A percentile compares a stretch with the other conserved stretches of the same genome.
These are phyloP conservation scores for Drepanosiphum platanoidis DNA, from an alignment of 2,888 invertebrate species.

Conservation along the genomic window DNA sequence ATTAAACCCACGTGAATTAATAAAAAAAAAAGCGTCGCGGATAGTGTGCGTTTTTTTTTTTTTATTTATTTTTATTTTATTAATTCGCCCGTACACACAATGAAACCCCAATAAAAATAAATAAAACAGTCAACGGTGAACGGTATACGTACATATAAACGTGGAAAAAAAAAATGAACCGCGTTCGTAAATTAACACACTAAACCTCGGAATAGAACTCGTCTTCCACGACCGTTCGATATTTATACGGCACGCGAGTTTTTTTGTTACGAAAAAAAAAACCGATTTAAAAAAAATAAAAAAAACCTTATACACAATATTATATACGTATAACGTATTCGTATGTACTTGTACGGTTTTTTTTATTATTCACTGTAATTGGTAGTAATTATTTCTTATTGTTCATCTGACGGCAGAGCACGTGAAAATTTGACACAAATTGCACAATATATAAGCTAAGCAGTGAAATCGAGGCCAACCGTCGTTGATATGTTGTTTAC, in stretches of 20 bases:
- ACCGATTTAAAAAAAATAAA: neutral
- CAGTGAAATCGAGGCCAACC: neutral
- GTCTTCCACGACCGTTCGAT: neutral
- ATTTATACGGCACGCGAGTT: neutral
- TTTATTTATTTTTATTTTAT: neutral
- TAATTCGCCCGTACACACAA: neutral
- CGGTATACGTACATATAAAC: neutral
- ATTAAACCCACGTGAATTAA: conserved; percentile 7
- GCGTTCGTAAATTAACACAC: neutral
- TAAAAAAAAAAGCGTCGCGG: conserved; percentile 23
- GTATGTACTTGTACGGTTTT: no score
- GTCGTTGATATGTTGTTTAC: neutral
- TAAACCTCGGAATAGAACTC: neutral
- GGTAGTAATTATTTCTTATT: neutral
- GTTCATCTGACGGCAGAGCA: neutral
- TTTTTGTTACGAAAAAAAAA: neutral
- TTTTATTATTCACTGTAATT: neutral
- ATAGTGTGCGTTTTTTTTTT: neutral
- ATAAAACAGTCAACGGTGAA: neutral
- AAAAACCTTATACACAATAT: no score
- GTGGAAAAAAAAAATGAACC: neutral
- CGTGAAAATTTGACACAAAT: neutral
- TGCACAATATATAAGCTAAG: neutral
- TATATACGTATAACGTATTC: neutral
- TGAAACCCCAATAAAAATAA: conserved; percentile 20